Evolutionary conservation across 2,113 vertebrate species (phyloP).

Genomic region (Podocnemis expansa): DNA sequence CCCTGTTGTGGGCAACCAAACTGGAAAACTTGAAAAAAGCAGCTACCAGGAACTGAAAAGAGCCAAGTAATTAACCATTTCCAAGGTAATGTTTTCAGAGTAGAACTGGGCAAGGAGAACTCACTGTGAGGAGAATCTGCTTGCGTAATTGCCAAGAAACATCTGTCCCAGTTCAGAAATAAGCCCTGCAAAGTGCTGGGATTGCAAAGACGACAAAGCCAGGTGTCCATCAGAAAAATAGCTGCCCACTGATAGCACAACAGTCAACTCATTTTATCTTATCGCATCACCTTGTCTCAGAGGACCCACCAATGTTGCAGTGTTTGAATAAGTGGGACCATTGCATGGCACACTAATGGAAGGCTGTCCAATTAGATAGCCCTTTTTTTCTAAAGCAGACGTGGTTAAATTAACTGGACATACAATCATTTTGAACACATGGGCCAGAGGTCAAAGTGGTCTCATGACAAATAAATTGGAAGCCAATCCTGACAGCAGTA

Average conservation of each 20-base stretch:
- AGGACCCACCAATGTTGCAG: fast-evolving
- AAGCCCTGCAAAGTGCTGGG: background rate
- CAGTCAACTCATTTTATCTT: background rate
- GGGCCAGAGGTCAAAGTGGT: background rate
- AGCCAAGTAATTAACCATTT: slow-evolving; percentile 44
- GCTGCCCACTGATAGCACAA: background rate
- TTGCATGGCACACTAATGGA: fast-evolving
- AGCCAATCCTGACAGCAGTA: background rate
- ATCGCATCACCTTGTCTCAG: background rate
- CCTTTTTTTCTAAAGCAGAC: fast-evolving
- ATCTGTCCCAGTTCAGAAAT: background rate
- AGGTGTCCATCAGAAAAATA: background rate
- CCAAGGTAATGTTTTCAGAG: slow-evolving; percentile 5
- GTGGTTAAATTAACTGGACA: fast-evolving
- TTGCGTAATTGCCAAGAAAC: background rate
- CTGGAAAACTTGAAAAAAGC: slow-evolving; percentile 57
- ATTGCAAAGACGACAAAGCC: background rate
- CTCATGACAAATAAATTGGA: fast-evolving
- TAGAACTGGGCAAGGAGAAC: background rate
- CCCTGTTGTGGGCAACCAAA: slow-evolving; percentile 28
- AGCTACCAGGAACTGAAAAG: background rate
- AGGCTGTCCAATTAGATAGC: background rate
- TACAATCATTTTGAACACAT: background rate
- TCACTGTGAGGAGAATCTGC: background rate
- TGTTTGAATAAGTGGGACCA: background rate